Evolutionary conservation across 1,140 invertebrate species (phyloP).

Genomic region (Drosophila sucinea): DNA sequence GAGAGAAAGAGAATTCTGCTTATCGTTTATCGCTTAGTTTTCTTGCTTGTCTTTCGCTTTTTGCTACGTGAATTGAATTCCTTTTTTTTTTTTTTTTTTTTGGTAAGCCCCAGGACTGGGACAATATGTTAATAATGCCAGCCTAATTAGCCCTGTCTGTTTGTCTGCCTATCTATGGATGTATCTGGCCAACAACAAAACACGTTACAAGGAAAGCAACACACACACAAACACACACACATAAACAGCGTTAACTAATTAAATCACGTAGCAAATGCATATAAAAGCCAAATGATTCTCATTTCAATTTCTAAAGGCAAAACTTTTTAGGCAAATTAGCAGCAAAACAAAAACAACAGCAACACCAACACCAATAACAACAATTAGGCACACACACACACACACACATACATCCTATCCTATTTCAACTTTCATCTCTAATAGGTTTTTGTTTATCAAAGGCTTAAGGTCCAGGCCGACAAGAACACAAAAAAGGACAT

Average conservation of each 20-base stretch:
- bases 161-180: not conserved
- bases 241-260: slow-evolving; percentile 67
- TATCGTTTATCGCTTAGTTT: slow-evolving; percentile 39
- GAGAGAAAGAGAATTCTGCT: slow-evolving; percentile 21
- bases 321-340: slow-evolving; percentile 71
- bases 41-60: slow-evolving; percentile 4
- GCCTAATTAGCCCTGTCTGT: slow-evolving; percentile 61
- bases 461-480: slow-evolving; percentile 48
- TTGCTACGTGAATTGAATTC: slow-evolving; percentile 6
- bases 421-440: slow-evolving; percentile 22
- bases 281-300: slow-evolving; percentile 61
- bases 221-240: slow-evolving; percentile 42
- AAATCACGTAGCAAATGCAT: slow-evolving; percentile 80
- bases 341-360: slow-evolving; percentile 52
- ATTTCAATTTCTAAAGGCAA: slow-evolving; percentile 24
- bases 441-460: slow-evolving; percentile 54
- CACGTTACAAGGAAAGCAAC: not conserved
- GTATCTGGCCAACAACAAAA: not conserved
- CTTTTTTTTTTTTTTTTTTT: slow-evolving; percentile 17
- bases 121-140: slow-evolving; percentile 67
- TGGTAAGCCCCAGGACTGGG: slow-evolving; percentile 9
- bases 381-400: slow-evolving; percentile 26
- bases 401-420: slow-evolving; percentile 32
- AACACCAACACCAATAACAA: not conserved
- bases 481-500: slow-evolving; percentile 1